Percentiles rank a stretch among this genome's conserved stretches.
Conservation (phyloP, 2,113 vertebrate genomes). For the Erythrocercus mccallii region DNA sequence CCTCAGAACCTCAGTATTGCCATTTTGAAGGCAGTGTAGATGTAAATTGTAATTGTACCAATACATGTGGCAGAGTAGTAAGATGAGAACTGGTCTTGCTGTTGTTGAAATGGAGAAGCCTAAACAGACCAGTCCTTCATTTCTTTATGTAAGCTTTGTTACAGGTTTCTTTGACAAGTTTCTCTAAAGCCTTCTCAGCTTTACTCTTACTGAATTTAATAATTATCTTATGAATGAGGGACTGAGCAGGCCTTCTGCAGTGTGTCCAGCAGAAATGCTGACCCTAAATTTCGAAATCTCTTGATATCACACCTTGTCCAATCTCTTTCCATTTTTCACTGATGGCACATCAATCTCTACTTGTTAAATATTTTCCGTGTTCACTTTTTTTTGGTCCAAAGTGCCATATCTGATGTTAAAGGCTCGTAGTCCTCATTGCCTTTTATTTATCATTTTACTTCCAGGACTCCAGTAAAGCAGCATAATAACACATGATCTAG, state of each 20-base stretch:
- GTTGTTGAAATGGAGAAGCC: background rate
- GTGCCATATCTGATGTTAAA: background rate
- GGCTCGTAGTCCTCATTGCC: background rate
- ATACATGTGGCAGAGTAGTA: background rate
- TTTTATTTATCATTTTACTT: background rate
- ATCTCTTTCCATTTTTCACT: background rate
- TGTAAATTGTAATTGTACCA: background rate
- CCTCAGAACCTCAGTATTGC: background rate
- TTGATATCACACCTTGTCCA: background rate
- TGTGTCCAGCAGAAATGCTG: background rate
- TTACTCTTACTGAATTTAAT: background rate
- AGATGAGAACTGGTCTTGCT: background rate
- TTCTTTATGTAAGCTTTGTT: background rate
- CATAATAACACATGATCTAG: background rate
- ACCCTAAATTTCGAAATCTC: background rate
- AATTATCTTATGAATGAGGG: background rate
- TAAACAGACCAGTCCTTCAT: background rate
- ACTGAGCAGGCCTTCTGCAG: background rate
- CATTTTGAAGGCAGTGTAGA: fast-evolving
- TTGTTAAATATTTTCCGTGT: background rate
- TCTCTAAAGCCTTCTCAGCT: background rate
- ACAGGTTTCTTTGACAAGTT: background rate
- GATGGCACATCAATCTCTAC: background rate
- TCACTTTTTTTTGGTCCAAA: background rate
- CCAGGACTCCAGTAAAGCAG: background rate